phyloP scores from a whole-genome alignment of 2,113 vertebrate species.

The Pluvianellus socialis region DNA sequence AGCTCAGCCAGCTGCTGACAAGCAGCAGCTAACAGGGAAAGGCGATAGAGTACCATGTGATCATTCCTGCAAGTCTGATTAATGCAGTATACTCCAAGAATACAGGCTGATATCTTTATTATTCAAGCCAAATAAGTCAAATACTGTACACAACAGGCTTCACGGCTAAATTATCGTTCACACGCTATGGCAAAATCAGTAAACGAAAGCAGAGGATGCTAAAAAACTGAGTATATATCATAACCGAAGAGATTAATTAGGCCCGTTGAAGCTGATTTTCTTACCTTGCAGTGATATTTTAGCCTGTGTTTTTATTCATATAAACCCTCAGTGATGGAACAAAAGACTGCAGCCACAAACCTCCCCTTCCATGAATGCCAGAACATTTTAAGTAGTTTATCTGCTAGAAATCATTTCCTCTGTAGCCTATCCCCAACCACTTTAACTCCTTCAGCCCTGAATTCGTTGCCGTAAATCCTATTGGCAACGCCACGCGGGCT shows the following conservation, averaged over 20 bases:
- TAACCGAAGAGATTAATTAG: neutral
- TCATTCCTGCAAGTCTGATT: slow-evolving; percentile 85
- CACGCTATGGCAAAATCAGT: neutral
- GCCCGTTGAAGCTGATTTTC: slow-evolving; percentile 27
- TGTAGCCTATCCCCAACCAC: slow-evolving; percentile 24
- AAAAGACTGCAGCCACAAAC: slow-evolving; percentile 44
- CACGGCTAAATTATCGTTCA: slow-evolving; percentile 21
- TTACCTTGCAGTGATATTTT: slow-evolving; percentile 62
- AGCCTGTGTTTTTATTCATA: slow-evolving; percentile 48
- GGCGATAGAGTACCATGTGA: slow-evolving; percentile 86
- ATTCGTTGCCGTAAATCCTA: neutral
- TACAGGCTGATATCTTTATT: slow-evolving; percentile 74
- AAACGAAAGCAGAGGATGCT: neutral
- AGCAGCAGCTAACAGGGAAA: slow-evolving; percentile 78
- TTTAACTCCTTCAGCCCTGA: slow-evolving; percentile 56
- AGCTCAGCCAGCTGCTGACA: slow-evolving; percentile 82
- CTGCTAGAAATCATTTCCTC: slow-evolving; percentile 62
- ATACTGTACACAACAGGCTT: neutral
- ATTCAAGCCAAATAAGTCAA: slow-evolving; percentile 62
- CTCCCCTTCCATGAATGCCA: slow-evolving; percentile 48
- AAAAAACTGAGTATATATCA: neutral
- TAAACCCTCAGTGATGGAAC: slow-evolving; percentile 32
- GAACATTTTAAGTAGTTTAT: slow-evolving; percentile 62
- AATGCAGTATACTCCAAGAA: slow-evolving; percentile 79
- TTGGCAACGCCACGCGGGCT: neutral